Evolutionary conservation across 1,140 invertebrate genomes (phyloP).

Genomic region (Camponotus pennsylvanicus): DNA sequence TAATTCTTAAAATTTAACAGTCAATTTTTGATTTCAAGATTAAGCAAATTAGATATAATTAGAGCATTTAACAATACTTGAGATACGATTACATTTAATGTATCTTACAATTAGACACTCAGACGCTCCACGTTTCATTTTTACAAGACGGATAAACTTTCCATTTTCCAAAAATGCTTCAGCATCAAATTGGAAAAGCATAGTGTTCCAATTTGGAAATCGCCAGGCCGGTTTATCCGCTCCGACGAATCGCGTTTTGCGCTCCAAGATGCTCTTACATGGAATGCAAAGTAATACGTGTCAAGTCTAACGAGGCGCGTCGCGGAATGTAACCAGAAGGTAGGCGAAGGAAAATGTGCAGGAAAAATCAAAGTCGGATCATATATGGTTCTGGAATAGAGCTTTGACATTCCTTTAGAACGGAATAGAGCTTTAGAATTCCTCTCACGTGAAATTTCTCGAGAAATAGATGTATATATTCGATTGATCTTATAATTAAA

Average conservation of each 20-base stretch:
- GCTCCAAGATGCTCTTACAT: slow-evolving; percentile 28
- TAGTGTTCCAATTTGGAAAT: slow-evolving; percentile 29
- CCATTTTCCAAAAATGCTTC: background rate
- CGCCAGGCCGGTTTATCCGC: background rate
- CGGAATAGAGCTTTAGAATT: too few species aligned
- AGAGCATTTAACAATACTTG: background rate
- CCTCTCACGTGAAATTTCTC: background rate
- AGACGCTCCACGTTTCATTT: background rate
- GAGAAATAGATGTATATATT: background rate
- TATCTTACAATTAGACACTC: background rate
- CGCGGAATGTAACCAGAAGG: slow-evolving; percentile 78
- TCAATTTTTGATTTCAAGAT: background rate
- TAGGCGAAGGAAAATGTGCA: slow-evolving; percentile 72
- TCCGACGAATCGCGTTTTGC: slow-evolving; percentile 9
- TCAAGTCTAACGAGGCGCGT: slow-evolving; percentile 82
- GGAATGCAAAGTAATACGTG: slow-evolving; percentile 81
- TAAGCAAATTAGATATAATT: background rate
- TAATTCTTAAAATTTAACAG: background rate
- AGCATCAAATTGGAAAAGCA: slow-evolving; percentile 32
- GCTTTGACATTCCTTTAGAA: background rate
- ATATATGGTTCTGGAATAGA: background rate
- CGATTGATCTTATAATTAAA: background rate
- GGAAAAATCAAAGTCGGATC: slow-evolving; percentile 37
- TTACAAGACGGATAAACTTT: background rate
- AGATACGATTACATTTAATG: background rate